Conservation (phyloP, 2,888 invertebrate species). For the Melikaiella ostensackeni region DNA sequence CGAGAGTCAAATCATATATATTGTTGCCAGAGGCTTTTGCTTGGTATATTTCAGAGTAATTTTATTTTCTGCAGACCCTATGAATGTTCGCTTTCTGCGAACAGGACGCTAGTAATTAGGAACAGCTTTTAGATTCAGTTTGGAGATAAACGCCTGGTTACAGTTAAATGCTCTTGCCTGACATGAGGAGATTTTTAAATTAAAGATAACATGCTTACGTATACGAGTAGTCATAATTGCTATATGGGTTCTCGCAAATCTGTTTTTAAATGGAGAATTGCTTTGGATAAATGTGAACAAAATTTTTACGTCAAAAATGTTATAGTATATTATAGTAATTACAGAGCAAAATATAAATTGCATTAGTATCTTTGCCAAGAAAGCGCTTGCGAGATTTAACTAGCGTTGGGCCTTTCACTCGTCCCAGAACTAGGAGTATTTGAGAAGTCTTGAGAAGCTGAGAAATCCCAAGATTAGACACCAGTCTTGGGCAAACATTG, state of each 20-base stretch:
- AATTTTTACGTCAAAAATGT: neutral
- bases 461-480: no score
- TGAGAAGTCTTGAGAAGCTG: no score
- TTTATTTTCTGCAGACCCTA: neutral
- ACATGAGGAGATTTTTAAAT: neutral
- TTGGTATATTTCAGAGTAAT: neutral
- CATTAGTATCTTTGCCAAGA: neutral
- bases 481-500: no score
- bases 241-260: neutral
- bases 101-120: slow-evolving; percentile 33
- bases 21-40: neutral
- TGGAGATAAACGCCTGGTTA: slow-evolving; percentile 2
- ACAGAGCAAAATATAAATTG: neutral
- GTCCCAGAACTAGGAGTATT: no score
- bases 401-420: no score
- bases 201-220: slow-evolving; percentile 6
- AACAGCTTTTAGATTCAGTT: slow-evolving; percentile 27
- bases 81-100: slow-evolving; percentile 12
- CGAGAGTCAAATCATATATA: neutral
- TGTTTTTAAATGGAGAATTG: neutral
- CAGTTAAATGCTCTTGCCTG: neutral
- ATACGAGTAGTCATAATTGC: neutral
- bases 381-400: neutral
- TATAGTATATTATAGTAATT: neutral
- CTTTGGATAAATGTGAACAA: neutral